phyloP scores from a whole-genome alignment of 2,888 invertebrate genomes.

The Luperina testacea region DNA sequence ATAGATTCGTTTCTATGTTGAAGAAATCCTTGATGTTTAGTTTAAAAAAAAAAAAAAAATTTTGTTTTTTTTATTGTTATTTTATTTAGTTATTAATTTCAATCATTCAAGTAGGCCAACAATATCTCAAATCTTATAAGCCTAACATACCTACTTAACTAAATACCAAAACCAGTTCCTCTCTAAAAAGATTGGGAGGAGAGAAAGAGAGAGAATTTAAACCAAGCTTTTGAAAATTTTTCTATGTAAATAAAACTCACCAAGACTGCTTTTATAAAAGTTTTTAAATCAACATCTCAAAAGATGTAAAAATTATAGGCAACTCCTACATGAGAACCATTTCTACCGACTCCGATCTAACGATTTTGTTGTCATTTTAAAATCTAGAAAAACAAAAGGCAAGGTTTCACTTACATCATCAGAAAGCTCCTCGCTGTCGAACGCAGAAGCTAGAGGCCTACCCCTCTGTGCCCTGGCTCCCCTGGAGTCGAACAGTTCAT shows the following conservation, averaged over 20 bases:
- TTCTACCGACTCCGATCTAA: neutral
- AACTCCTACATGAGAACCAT: neutral
- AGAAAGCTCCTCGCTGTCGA: constrained; percentile 85
- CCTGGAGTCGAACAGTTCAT: constrained; percentile 92
- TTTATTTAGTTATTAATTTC: neutral
- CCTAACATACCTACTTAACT: neutral
- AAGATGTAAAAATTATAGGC: neutral
- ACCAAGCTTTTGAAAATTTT: neutral
- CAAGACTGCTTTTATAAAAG: neutral
- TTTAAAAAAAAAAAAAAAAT: too few relatives aligned
- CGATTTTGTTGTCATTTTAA: neutral
- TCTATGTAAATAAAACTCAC: neutral
- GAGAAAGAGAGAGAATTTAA: too few relatives aligned
- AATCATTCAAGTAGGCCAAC: neutral
- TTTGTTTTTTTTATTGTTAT: neutral
- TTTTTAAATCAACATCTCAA: neutral
- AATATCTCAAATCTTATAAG: too few relatives aligned
- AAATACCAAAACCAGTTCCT: neutral
- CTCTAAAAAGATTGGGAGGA: neutral
- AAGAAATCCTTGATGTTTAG: too few relatives aligned
- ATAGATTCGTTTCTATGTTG: neutral
- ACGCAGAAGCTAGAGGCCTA: constrained; percentile 84
- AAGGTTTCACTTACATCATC: constrained; percentile 84
- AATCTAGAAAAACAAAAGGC: neutral
- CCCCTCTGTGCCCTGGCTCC: constrained; percentile 88